phyloP scores from a whole-genome alignment of 37 sponge, comb jelly and placozoan species.

The Mnemiopsis leidyi region DNA sequence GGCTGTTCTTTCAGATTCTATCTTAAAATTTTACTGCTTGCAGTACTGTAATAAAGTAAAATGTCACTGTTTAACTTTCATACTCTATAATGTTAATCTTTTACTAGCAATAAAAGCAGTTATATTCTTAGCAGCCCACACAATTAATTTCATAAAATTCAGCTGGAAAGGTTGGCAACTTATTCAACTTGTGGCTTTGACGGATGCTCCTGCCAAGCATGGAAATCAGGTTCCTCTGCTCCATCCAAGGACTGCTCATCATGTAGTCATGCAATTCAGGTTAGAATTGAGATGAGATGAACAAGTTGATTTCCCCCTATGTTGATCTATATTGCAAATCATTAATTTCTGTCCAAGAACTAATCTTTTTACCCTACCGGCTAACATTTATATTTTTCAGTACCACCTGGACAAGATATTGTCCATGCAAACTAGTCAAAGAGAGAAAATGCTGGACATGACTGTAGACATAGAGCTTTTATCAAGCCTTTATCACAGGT shows the following conservation, averaged over 20 bases:
- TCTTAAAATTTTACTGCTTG: not conserved
- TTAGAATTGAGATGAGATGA: no score
- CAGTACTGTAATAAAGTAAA: no score
- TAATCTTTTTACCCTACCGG: not conserved
- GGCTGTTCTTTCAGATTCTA: not conserved
- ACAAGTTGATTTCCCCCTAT: not conserved
- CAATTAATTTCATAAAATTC: not conserved
- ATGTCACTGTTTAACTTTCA: not conserved
- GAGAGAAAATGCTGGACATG: conserved; percentile 29
- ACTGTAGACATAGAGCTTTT: conserved; percentile 53
- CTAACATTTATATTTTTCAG: not conserved
- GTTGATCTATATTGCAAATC: no score
- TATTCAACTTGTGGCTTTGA: conserved; percentile 9
- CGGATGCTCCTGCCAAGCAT: conserved; percentile 19
- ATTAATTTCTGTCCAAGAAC: no score
- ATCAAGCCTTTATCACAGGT: conserved; percentile 43
- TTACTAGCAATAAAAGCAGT: not conserved
- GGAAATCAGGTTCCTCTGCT: conserved; percentile 54
- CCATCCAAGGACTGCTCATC: conserved; percentile 35
- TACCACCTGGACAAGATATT: conserved; percentile 49
- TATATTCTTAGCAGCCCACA: not conserved
- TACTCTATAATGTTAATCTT: no score
- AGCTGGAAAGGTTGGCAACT: conserved; percentile 19
- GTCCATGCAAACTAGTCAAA: not conserved
- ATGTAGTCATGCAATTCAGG: conserved; percentile 61